These are phyloP conservation scores for Zeus faber DNA, from an alignment of 2,113 vertebrate species.

Conservation along the genomic window DNA sequence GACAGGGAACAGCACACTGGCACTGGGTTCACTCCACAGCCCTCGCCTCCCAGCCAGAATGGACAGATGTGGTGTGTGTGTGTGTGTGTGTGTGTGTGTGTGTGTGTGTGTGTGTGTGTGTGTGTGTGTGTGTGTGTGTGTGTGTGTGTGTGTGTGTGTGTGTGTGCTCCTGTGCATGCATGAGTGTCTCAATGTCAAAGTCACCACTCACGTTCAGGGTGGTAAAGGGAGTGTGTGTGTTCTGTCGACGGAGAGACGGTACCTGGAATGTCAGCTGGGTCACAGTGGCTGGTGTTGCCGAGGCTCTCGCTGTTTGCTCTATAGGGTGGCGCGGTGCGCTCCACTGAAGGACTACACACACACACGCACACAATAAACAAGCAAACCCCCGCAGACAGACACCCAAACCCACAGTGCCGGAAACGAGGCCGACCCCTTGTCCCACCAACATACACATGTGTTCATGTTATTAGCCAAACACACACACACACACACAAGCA, in stretches of 20 bases:
- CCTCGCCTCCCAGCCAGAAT: no score
- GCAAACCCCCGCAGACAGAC: conserved; percentile 30
- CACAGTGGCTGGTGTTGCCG: conserved; percentile 71
- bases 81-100: no score
- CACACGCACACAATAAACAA: conserved; percentile 20
- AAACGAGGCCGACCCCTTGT: conserved; percentile 49
- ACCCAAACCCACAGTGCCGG: conserved; percentile 35
- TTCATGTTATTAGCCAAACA: conserved; percentile 42
- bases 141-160: no score
- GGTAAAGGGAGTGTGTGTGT: conserved; percentile 17
- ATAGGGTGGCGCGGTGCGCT: conserved; percentile 56
- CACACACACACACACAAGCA: not conserved
- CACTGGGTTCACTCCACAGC: no score
- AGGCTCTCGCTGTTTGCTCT: conserved; percentile 61
- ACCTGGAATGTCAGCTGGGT: conserved; percentile 66
- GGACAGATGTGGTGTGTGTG: no score
- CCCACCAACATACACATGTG: conserved; percentile 40
- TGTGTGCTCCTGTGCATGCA: no score
- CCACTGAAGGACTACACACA: conserved; percentile 60
- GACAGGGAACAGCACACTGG: no score
- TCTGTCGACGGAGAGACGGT: conserved; percentile 57
- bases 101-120: no score
- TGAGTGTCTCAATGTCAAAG: conserved; percentile 57
- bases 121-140: no score
- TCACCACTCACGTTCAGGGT: conserved; percentile 34